Evolutionary conservation across 2,797 vertebrate genomes (phyloP), one percentile per base, ranked within the genome.

Genomic region (Apogon hyalosoma): DNA sequence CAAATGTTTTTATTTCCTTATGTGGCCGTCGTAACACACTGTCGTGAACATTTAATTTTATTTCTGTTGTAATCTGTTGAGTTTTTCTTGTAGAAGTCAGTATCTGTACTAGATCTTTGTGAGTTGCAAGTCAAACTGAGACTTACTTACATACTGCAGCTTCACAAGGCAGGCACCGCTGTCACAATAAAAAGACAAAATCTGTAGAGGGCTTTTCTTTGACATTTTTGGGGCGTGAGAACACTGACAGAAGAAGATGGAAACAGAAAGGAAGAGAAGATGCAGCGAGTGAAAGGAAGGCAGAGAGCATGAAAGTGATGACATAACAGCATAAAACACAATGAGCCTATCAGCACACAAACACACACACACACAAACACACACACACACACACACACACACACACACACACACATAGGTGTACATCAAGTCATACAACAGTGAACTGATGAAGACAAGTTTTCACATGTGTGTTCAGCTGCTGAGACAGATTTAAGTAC

Each of bases 391-490:
- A 69, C 63, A 63, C 19, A 46, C 46, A 24, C 21, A 24, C 21
- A 24, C 21, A 24, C 21, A 24, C 21, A 24, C 21, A 24, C 21
- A 24, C 21, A 24, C 21, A 69, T n/a, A n/a, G 24, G 46, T 39
- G 56, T 54, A 31, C 43, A 16, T 78, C 51, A 42, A 51, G 13
- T 57, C 36, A 28, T 56, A 51, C 61, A 55, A 53, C 48, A 75
- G 68, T 12, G 21, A 59, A 63, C 43, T 52, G 67, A 73, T 72
- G 59, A 51, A 75, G 79, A 75, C 81, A 76, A 58, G 86, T 82
- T 50, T 76, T 11, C 50, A 69, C 82, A 47, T 60, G 82, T 80
- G 70, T 52, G 62, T 71, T 71, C 43, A 66, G 31, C 75, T 73
- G 77, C 75, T 53, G 56, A 52, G 55, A 61, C 40, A 57, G 28